Conservation (phyloP, 2,113 vertebrate species). For the Megaptera novaeangliae region DNA sequence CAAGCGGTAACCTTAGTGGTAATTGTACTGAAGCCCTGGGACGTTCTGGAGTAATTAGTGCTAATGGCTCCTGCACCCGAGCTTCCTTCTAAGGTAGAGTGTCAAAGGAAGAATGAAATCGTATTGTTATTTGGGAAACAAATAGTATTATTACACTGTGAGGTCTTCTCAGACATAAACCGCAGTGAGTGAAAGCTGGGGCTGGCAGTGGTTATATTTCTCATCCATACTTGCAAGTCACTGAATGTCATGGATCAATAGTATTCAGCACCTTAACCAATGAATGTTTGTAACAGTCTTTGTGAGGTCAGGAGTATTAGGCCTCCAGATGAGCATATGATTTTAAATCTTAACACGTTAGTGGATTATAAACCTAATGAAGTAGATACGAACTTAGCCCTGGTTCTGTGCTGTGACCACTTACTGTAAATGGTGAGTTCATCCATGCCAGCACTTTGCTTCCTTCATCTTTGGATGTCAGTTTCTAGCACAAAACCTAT, state of each 20-base stretch:
- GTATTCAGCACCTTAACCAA: not conserved
- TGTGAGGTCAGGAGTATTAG: not conserved
- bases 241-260: not conserved
- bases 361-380: not conserved
- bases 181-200: not conserved
- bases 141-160: not conserved
- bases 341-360: not conserved
- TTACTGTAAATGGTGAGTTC: not conserved
- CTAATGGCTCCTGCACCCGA: not conserved
- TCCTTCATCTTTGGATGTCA: not conserved
- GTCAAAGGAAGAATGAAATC: not conserved
- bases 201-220: no score
- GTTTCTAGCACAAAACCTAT: not conserved
- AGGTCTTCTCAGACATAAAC: not conserved
- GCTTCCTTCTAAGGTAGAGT: constrained; percentile 24
- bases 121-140: not conserved
- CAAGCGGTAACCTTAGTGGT: constrained; percentile 57
- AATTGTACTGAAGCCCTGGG: constrained; percentile 57
- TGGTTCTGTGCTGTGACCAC: not conserved
- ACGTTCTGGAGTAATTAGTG: constrained; percentile 44
- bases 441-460: not conserved
- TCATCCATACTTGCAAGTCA: not conserved
- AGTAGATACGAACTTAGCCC: not conserved
- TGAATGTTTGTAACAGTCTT: not conserved
- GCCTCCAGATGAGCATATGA: not conserved